phyloP scores from a whole-genome alignment of 2,113 vertebrate species.

The Salvelinus sp. region DNA sequence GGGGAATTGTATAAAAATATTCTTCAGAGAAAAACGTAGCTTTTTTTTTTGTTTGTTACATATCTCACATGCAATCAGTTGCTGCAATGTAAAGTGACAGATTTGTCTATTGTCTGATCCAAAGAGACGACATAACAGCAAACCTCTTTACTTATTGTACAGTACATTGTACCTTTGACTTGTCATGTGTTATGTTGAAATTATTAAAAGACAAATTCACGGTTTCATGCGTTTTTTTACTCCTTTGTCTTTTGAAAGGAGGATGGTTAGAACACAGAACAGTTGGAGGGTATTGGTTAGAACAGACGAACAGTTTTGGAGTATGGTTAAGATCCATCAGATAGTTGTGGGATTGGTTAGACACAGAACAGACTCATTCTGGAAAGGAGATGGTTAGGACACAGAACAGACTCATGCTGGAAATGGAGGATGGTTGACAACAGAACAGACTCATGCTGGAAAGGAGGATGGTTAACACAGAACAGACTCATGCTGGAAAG shows the following conservation, averaged over 20 bases:
- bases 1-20: conserved; percentile 71
- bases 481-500: too few species aligned
- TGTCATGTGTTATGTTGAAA: conserved; percentile 81
- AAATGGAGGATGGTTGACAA: too few species aligned
- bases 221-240: conserved; percentile 60
- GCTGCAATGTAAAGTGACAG: conserved; percentile 77
- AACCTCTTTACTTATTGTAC: conserved; percentile 84
- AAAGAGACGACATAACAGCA: conserved; percentile 83
- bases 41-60: conserved; percentile 56
- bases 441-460: too few species aligned
- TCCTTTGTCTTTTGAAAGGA: neutral
- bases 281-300: too few species aligned
- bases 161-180: conserved; percentile 58
- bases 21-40: conserved; percentile 56
- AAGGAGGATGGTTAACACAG: too few species aligned
- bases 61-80: conserved; percentile 76
- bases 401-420: too few species aligned
- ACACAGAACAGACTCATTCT: too few species aligned
- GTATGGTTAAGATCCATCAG: too few species aligned
- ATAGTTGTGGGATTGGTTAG: too few species aligned
- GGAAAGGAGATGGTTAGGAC: too few species aligned
- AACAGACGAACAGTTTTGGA: too few species aligned
- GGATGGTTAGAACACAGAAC: neutral
- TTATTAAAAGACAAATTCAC: conserved; percentile 80
- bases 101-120: conserved; percentile 84